Evolutionary conservation across 2,113 vertebrate genomes (phyloP), one percentile per base, ranked within the genome.

Genomic region (Turdus rufiventris): DNA sequence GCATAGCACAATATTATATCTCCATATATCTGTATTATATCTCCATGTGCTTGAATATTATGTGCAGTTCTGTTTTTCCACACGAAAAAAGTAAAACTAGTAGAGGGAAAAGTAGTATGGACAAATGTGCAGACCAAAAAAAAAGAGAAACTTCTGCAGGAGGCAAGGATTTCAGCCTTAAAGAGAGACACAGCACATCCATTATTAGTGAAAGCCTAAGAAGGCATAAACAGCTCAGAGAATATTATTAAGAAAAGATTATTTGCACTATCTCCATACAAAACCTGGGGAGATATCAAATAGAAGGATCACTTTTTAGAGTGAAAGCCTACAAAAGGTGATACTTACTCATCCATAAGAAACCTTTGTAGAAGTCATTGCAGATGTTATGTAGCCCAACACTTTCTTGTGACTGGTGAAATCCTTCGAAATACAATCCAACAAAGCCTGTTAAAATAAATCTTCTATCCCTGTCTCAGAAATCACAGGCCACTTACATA

Each of bases 241-340:
- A 68, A 25, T 56, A 50, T 24, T 18, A 61, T 70, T 36, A 73
- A 29, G 8, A 28, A 38, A 76, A 56, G 6, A 40, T 42, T 68
- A 28, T 77, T 87, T 70, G 28, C 20, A 24, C 8, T 34, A 8
- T 61, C 21, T 74, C 28, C 48, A 11, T 74, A 24, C 3, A 48
- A 65, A 86, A 73, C 0, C 12, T 42, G 9, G 9, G 24, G 9
- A 66, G 19, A 60, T 47, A 58, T 24, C 28, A 72, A 89, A 28
- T 33, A 24, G 65, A 84, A 77, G 25, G 3, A 28, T 66, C 18
- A 26, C 8, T 14, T 77, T 8, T 45, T 29, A 75, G 28, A 26
- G 7, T 43, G 26, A 61, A 90, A 75, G 17, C 17, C 42, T 54
- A 31, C 1, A 5, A 58, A 38, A 12, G 10, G 7, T 0, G 0